Percentiles rank a stretch among this genome's conserved stretches.
These are phyloP conservation scores for Macrotus californicus DNA, from an alignment of 2,113 vertebrate species.

Conservation along the genomic window DNA sequence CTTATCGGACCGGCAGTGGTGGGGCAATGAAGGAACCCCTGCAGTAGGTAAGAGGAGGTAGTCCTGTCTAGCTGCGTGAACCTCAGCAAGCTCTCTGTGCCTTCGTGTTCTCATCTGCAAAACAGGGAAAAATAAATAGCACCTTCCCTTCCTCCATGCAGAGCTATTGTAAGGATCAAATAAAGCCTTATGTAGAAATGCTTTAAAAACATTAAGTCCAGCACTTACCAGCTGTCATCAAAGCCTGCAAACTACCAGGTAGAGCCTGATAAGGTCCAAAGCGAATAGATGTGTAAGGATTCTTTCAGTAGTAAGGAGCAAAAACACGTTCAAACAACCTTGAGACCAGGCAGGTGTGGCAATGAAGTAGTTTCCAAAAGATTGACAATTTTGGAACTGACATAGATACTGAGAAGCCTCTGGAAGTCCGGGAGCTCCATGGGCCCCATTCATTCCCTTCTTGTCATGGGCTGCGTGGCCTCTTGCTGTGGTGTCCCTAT, in stretches of 20 bases:
- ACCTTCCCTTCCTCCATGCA: neutral
- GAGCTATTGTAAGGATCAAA: neutral
- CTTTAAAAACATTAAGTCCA: neutral
- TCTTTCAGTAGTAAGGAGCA: neutral
- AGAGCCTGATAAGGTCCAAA: neutral
- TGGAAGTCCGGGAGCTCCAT: neutral
- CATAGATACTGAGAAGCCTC: neutral
- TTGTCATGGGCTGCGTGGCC: rapidly evolving
- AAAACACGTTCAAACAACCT: neutral
- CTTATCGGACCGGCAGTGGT: neutral
- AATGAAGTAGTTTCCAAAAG: neutral
- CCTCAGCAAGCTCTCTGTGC: neutral
- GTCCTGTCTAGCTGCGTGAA: neutral
- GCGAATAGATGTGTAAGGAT: neutral
- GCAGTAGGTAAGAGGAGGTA: neutral
- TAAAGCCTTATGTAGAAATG: neutral
- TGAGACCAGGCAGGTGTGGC: neutral
- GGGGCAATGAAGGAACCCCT: neutral
- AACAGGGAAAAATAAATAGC: neutral
- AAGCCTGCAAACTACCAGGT: neutral
- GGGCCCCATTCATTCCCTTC: neutral
- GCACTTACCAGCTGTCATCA: neutral
- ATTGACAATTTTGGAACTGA: neutral
- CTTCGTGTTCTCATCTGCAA: neutral
- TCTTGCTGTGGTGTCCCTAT: neutral